Evolutionary conservation across 1,140 invertebrate species (phyloP).

Genomic region (Tenebrio molitor): DNA sequence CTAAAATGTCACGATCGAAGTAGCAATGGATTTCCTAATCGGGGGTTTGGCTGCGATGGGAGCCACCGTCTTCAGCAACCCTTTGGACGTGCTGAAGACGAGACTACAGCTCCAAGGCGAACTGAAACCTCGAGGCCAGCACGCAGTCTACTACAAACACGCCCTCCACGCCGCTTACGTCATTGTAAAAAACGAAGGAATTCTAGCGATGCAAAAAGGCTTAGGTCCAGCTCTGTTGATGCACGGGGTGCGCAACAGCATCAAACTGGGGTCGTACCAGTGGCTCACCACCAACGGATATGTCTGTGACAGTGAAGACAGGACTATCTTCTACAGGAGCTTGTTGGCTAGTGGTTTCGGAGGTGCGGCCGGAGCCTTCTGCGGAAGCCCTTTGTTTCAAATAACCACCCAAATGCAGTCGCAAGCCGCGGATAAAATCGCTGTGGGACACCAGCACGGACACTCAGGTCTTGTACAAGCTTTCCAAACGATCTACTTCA

Average conservation of each 20-base stretch:
- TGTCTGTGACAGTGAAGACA: constrained; percentile 77
- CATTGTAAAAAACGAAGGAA: constrained; percentile 72
- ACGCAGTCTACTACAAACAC: constrained; percentile 67
- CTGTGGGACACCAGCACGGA: constrained; percentile 89
- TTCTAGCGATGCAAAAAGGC: constrained; percentile 87
- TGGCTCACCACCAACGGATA: constrained; percentile 78
- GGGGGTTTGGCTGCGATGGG: constrained; percentile 62
- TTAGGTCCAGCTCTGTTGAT: constrained; percentile 78
- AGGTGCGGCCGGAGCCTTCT: constrained; percentile 79
- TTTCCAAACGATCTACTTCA: constrained; percentile 75
- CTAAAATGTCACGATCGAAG: too few relatives aligned
- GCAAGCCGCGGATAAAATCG: constrained; percentile 79
- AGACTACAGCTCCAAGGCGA: constrained; percentile 92
- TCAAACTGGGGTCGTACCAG: constrained; percentile 66
- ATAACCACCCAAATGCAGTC: constrained; percentile 92
- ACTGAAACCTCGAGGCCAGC: constrained; percentile 76
- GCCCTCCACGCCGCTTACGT: constrained; percentile 66
- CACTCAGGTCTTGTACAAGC: constrained; percentile 79
- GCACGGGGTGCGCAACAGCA: constrained; percentile 59
- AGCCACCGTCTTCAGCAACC: constrained; percentile 71
- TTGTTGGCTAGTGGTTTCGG: constrained; percentile 78
- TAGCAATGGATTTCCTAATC: constrained; percentile 63
- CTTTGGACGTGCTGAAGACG: constrained; percentile 90
- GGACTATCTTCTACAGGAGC: constrained; percentile 77
- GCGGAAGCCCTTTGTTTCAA: constrained; percentile 86